phyloP scores from a whole-genome alignment of 2,797 vertebrate species.

The Pelobates cultripes region DNA sequence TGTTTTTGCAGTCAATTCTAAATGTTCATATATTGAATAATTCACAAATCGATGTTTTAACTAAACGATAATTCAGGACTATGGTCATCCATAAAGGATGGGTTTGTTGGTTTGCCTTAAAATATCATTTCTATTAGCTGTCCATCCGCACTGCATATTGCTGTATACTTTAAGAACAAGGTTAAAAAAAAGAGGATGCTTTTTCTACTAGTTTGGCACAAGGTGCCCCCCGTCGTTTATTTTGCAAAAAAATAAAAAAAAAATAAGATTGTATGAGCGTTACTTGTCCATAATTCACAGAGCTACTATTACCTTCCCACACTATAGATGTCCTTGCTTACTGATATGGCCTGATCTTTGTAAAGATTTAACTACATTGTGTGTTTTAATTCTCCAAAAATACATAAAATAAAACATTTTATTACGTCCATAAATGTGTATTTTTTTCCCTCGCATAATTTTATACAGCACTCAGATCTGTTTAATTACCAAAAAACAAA shows the following conservation, averaged over 20 bases:
- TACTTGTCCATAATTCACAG: no score
- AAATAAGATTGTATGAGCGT: neutral
- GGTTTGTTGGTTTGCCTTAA: slow-evolving; percentile 76
- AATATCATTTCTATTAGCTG: slow-evolving; percentile 64
- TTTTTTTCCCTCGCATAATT: no score
- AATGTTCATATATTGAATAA: slow-evolving; percentile 45
- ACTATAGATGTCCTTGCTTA: slow-evolving; percentile 76
- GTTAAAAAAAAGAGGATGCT: neutral
- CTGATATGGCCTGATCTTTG: slow-evolving; percentile 70
- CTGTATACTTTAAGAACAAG: slow-evolving; percentile 3
- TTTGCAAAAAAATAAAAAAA: neutral
- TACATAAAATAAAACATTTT: slow-evolving; percentile 71
- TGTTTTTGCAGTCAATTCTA: slow-evolving; percentile 52
- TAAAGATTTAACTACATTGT: slow-evolving; percentile 71
- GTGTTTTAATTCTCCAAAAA: slow-evolving; percentile 71
- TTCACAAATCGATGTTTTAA: neutral
- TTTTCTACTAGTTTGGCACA: neutral
- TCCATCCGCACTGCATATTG: slow-evolving; percentile 63
- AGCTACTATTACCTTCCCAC: no score
- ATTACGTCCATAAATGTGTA: slow-evolving; percentile 55
- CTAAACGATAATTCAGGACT: slow-evolving; percentile 31
- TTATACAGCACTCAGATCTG: no score
- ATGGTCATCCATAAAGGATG: slow-evolving; percentile 39
- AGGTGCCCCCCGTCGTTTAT: neutral
- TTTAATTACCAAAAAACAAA: no score